Evolutionary conservation across 2,113 vertebrate genomes (phyloP).

Genomic region (Gavialis gangeticus): DNA sequence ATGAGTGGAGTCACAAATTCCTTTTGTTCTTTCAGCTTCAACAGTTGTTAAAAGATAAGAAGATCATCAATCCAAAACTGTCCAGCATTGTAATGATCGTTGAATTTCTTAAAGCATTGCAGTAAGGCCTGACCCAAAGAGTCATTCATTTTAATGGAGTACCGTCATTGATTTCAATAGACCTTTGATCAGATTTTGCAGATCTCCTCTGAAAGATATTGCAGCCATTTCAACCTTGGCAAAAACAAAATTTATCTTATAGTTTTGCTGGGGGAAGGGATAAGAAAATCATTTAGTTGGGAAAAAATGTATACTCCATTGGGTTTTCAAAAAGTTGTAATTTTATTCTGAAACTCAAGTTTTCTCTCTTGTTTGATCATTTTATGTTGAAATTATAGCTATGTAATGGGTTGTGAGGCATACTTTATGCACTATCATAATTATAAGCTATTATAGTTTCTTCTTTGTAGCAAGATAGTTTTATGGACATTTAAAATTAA

Average conservation of each 20-base stretch:
- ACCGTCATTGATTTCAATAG: neutral
- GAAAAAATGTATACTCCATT: neutral
- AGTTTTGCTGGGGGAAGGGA: neutral
- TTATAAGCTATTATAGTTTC: slow-evolving; percentile 65
- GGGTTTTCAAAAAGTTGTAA: slow-evolving; percentile 13
- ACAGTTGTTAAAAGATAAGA: neutral
- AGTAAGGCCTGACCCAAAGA: neutral
- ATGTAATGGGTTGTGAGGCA: slow-evolving; percentile 45
- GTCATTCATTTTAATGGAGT: neutral
- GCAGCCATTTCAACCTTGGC: neutral
- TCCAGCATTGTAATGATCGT: neutral
- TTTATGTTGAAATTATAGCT: slow-evolving; percentile 49
- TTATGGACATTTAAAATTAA: slow-evolving; percentile 59
- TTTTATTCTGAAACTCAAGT: slow-evolving; percentile 53
- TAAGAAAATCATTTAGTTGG: slow-evolving; percentile 20
- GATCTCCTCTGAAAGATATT: neutral
- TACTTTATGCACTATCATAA: slow-evolving; percentile 46
- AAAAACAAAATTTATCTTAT: slow-evolving; percentile 3
- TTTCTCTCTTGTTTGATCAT: slow-evolving; percentile 36
- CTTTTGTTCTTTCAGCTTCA: slow-evolving; percentile 26
- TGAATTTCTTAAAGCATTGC: neutral
- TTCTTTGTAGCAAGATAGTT: slow-evolving; percentile 52
- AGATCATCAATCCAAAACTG: neutral
- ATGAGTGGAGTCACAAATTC: neutral
- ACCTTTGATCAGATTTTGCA: neutral